These are phyloP conservation scores for Lordiphosa fenestrarum DNA, from an alignment of 2,888 invertebrate species.

Conservation along the genomic window DNA sequence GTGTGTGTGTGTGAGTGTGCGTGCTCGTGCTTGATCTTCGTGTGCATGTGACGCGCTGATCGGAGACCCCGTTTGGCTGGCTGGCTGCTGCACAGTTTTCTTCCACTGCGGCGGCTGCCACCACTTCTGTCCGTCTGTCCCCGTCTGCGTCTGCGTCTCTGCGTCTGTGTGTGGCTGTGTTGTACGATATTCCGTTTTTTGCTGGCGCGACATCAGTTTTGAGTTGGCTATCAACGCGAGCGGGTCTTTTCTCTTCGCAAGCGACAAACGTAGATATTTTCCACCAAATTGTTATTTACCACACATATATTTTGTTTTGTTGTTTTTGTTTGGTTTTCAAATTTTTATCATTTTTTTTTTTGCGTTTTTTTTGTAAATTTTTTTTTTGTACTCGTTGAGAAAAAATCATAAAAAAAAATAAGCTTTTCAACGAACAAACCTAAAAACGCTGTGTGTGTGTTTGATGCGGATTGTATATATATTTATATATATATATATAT, in stretches of 20 bases:
- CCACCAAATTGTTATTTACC: slow-evolving; percentile 55
- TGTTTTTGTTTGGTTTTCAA: slow-evolving; percentile 59
- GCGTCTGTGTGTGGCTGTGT: slow-evolving; percentile 49
- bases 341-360: slow-evolving; percentile 52
- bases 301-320: slow-evolving; percentile 49
- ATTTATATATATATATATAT: slow-evolving; percentile 15
- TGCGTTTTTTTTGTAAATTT: slow-evolving; percentile 43
- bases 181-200: slow-evolving; percentile 66
- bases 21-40: slow-evolving; percentile 31
- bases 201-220: slow-evolving; percentile 80
- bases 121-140: slow-evolving; percentile 15
- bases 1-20: slow-evolving; percentile 16
- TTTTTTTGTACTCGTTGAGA: slow-evolving; percentile 45
- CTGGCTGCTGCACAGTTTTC: slow-evolving; percentile 53
- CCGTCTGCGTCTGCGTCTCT: slow-evolving; percentile 60
- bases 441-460: slow-evolving; percentile 42
- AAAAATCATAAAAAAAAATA: slow-evolving; percentile 29
- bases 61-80: slow-evolving; percentile 31
- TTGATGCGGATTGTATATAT: slow-evolving; percentile 34
- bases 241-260: slow-evolving; percentile 81
- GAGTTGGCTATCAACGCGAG: slow-evolving; percentile 82
- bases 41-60: slow-evolving; percentile 33
- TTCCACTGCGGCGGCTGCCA: slow-evolving; percentile 19
- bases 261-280: slow-evolving; percentile 79
- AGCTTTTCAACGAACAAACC: slow-evolving; percentile 31